Conservation (phyloP, 2,888 invertebrate species). For the Fragum whitleyi region DNA sequence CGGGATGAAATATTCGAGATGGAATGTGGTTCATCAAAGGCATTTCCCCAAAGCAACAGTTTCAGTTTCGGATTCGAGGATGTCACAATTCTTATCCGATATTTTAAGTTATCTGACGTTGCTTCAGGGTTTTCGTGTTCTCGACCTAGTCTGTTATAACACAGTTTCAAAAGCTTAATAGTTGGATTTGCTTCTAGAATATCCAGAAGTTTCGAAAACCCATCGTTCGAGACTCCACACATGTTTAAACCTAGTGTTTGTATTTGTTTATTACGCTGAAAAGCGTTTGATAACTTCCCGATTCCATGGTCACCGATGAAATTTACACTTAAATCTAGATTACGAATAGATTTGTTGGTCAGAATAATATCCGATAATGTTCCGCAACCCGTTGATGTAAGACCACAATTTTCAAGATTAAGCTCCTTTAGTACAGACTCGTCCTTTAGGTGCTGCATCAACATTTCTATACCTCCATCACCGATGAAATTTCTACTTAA, state of each 20-base stretch:
- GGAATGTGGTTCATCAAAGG: constrained; percentile 76
- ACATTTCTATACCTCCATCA: constrained; percentile 77
- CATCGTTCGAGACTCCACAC: constrained; percentile 83
- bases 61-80: constrained; percentile 83
- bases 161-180: constrained; percentile 80
- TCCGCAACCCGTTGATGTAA: constrained; percentile 77
- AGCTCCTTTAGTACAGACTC: constrained; percentile 78
- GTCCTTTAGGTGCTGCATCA: constrained; percentile 78
- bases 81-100: constrained; percentile 80
- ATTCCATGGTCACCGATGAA: constrained; percentile 80
- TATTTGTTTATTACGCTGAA: constrained; percentile 77
- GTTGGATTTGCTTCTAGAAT: constrained; percentile 80
- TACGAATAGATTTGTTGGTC: constrained; percentile 75
- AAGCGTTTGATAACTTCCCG: constrained; percentile 76
- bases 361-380: constrained; percentile 79
- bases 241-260: constrained; percentile 82
- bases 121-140: constrained; percentile 74
- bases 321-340: constrained; percentile 82
- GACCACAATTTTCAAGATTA: constrained; percentile 82
- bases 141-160: constrained; percentile 82
- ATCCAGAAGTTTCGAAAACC: constrained; percentile 80
- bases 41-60: constrained; percentile 83
- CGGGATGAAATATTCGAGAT: constrained; percentile 2
- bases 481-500: constrained; percentile 82
- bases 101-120: constrained; percentile 79